A percentile compares a stretch with the other conserved stretches of the same genome.
Evolutionary conservation across 2,113 vertebrate species (phyloP).

Genomic region (Dissostichus mawsoni): DNA sequence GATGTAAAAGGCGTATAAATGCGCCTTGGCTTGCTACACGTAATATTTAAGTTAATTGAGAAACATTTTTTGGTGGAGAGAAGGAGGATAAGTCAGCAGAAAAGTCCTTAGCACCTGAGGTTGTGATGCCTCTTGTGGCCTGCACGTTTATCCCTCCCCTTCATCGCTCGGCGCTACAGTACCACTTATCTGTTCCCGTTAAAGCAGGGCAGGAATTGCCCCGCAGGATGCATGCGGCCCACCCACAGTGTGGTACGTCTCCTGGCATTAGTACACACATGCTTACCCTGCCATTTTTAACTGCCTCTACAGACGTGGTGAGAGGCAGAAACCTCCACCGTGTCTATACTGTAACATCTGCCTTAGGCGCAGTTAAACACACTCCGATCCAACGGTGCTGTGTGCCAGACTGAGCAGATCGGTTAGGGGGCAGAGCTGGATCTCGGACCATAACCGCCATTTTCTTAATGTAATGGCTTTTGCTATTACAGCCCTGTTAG

Average conservation of each 20-base stretch:
- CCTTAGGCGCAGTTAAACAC: conserved; percentile 32
- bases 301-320: conserved; percentile 46
- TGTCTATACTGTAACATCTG: conserved; percentile 67
- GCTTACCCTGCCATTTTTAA: conserved; percentile 66
- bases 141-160: conserved; percentile 41
- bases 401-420: conserved; percentile 16
- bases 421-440: conserved; percentile 16
- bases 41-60: conserved; percentile 29
- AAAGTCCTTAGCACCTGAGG: conserved; percentile 41
- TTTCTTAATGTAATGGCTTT: background rate
- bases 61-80: conserved; percentile 22
- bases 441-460: background rate
- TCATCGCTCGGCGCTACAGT: conserved; percentile 65
- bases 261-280: conserved; percentile 64
- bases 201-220: conserved; percentile 77
- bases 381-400: conserved; percentile 15
- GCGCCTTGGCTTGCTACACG: conserved; percentile 9
- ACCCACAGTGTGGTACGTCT: conserved; percentile 76
- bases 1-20: conserved; percentile 32
- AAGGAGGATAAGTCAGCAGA: conserved; percentile 60
- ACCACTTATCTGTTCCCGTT: conserved; percentile 82
- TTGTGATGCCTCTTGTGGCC: conserved; percentile 44
- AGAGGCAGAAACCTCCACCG: conserved; percentile 40
- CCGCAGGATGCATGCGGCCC: conserved; percentile 75
- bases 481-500: background rate